Evolutionary conservation across 2,113 vertebrate genomes (phyloP).

Genomic region (Periophthalmus modestus): DNA sequence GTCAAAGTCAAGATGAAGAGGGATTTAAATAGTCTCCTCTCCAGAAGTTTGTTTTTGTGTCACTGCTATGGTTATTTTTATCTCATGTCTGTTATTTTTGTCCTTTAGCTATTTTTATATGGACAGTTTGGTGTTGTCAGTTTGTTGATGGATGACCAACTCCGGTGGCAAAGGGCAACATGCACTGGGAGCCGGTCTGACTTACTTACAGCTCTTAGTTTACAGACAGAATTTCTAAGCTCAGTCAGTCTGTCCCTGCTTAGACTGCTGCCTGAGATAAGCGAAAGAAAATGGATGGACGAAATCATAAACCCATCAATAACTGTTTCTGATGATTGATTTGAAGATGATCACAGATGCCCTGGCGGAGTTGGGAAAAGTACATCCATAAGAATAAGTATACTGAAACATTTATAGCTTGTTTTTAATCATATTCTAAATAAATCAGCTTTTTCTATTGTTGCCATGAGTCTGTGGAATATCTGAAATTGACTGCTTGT

Average conservation of each 20-base stretch:
- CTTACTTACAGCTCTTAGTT: no score
- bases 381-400: neutral
- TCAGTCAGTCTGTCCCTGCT: no score
- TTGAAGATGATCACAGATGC: neutral
- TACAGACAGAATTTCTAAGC: no score
- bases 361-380: neutral
- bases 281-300: neutral
- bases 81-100: no score
- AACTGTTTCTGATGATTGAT: neutral
- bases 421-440: neutral
- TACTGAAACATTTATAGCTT: no score
- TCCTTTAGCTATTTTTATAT: neutral
- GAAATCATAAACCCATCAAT: neutral
- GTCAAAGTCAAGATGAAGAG: slow-evolving; percentile 24
- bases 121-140: neutral
- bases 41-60: neutral
- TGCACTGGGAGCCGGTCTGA: no score
- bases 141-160: neutral
- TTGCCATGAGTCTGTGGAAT: no score
- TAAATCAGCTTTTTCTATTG: no score
- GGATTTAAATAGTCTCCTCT: neutral
- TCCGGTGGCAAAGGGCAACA: no score
- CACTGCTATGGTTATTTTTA: neutral
- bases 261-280: no score
- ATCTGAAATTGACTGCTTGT: no score